These are phyloP conservation scores for Poecilia picta DNA, from an alignment of 2,797 vertebrate genomes.

Conservation along the genomic window DNA sequence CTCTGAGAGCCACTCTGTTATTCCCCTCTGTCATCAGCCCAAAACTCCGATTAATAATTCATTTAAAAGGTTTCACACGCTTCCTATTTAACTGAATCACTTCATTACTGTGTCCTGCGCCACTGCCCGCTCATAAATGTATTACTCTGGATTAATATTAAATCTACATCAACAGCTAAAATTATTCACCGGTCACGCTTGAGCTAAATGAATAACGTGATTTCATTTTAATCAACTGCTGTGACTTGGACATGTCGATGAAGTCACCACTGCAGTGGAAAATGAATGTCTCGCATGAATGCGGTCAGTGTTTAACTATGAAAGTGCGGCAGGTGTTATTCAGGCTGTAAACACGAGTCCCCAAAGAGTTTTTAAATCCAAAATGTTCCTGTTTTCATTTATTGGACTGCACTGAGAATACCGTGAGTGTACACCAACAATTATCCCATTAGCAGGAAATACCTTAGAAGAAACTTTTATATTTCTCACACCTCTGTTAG, in stretches of 20 bases:
- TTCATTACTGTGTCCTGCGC: constrained; percentile 48
- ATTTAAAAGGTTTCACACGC: constrained; percentile 52
- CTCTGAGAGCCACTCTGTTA: constrained; percentile 18
- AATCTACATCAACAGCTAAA: constrained; percentile 55
- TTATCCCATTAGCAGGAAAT: neutral
- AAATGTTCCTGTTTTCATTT: constrained; percentile 21
- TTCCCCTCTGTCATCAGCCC: constrained; percentile 46
- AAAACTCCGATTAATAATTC: constrained; percentile 45
- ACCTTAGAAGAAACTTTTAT: neutral
- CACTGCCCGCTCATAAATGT: constrained; percentile 55
- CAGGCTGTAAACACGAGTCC: constrained; percentile 50
- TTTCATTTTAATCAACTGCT: constrained; percentile 55
- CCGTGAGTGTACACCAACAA: neutral
- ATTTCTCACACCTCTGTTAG: neutral
- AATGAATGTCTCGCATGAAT: constrained; percentile 63
- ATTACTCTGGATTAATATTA: constrained; percentile 55
- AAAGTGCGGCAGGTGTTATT: constrained; percentile 60
- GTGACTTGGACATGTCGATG: constrained; percentile 55
- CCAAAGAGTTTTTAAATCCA: constrained; percentile 38
- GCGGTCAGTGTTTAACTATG: constrained; percentile 61
- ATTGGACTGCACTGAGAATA: constrained; percentile 18
- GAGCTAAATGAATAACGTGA: constrained; percentile 48
- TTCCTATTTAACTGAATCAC: constrained; percentile 51
- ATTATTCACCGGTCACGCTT: constrained; percentile 51
- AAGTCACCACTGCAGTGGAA: constrained; percentile 64